Evolutionary conservation across 2,113 vertebrate genomes (phyloP).

Genomic region (Urocolius indicus): DNA sequence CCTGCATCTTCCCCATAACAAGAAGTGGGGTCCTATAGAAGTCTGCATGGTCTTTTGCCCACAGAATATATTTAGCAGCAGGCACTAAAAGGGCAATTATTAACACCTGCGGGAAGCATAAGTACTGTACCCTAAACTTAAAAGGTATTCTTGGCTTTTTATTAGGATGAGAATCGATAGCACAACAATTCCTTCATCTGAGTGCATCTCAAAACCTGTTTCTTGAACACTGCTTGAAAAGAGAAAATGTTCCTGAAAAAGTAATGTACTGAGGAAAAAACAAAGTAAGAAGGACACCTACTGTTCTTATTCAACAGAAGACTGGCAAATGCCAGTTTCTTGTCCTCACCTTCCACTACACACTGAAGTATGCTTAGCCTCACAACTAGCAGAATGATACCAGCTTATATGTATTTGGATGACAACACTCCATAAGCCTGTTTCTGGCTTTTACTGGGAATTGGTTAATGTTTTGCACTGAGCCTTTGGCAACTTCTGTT

Average conservation of each 20-base stretch:
- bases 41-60: not conserved
- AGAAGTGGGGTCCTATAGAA: not conserved
- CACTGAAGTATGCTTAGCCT: not conserved
- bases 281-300: conserved; percentile 37
- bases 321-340: not conserved
- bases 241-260: not conserved
- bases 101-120: not conserved
- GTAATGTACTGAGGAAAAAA: not conserved
- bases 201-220: not conserved
- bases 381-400: not conserved
- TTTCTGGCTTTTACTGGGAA: not conserved
- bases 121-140: not conserved
- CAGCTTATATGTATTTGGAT: not conserved
- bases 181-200: not conserved
- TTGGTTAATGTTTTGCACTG: not conserved
- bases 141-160: not conserved
- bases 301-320: not conserved
- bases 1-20: not conserved
- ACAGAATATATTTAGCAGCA: not conserved
- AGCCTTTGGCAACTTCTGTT: not conserved
- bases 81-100: not conserved
- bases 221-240: not conserved
- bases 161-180: not conserved
- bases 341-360: accelerated
- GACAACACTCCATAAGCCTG: not conserved